Base-by-base conservation (phyloP, 2,888 invertebrate genomes). In the Drosophila niveifrons region DNA sequence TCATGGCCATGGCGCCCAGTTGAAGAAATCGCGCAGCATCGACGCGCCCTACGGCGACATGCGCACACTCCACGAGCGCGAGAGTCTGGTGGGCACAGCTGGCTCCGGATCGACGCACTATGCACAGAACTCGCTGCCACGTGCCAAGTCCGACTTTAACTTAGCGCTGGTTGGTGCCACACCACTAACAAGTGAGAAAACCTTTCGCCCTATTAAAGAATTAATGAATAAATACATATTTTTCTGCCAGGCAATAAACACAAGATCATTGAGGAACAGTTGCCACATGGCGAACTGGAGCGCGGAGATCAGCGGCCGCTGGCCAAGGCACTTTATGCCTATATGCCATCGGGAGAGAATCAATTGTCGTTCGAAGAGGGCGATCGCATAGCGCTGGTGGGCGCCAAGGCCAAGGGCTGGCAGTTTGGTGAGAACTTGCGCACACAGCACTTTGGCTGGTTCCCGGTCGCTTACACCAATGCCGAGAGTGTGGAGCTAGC, bases 341-440 rank as follows among this genome's bases (percentile, higher is more conserved):
- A 98, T 92, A 94, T 97, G 68, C 97, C 97, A 36, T 94, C 93
- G 93, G 97, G 97, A 6, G 98, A 98, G 90, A 98, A 97, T 93
- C 98, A 98, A 92, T 94, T 98, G 69, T 96, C 96, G 90, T 98
- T 98, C 93, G 95, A 96, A 73, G 97, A 98, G 93, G 97, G 97
- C 72, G 98, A 98, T 92, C 94, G 96, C 67, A 95, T 98, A 62
- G 96, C 97, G 7, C 93, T 98, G 75, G 95, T 98, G 84, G 98
- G 98, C 18, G 97, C 97, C 87, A 94, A 97, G 80, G 97, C 97
- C 80, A 98, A 98, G 91, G 98, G 98, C 23, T 98, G 98, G 98
- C 98, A 98, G 93, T 98, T 98, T 89, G 98, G 98, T n/a, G 98
- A 98, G 92, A 98, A 98, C 92, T 92, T 97, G 80, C 94, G 97